Base-by-base conservation (phyloP, 2,888 invertebrate genomes). In the Galerucella nymphaeae region DNA sequence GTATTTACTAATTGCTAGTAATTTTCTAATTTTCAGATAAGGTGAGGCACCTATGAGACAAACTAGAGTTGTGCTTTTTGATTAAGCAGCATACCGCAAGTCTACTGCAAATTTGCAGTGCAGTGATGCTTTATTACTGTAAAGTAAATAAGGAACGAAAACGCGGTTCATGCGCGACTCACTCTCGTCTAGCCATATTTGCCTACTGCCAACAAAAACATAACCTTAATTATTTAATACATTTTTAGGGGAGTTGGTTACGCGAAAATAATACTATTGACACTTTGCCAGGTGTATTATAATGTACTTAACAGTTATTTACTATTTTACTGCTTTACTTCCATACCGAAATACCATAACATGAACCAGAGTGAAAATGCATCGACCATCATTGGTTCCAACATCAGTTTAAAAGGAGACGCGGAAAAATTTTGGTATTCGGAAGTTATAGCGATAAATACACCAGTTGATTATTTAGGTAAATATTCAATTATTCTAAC, bases 221-320 rank as follows among this genome's bases (percentile, higher is more conserved):
- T 20, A 45, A 45, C 42, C 13, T 10, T 2, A 45, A 45, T 45
- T 45, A 13, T 45, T 45, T 10, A 16, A 1, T 2, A 16, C 55
- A 18, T 61, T 61, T 68, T 59, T 58, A 70, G 63, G 18, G 70
- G 70, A 8, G 23, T 18, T 16, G 70, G 70, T 55, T 70, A 70
- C 20, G 70, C 62, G n/a, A 70, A 70, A 64, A 30, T 73, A 11
- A 66, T 61, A 14, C n/a, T 73, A 9, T 14, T 72, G n/a, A 53
- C 68, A n/a, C 30, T 75, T 42, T 72, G 73, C 53, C 75, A 75
- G 70, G 23, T 74, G 23, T 75, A 73, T 20, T 70, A 73, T 41
- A 75, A 75, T 18, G 64, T 67, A 6, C 45, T 70, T 20, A 75
- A 75, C 30, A 72, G 75, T 57, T 73, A 73, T 23, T 18, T 73